Percentiles rank a stretch among this genome's conserved stretches.
Evolutionary conservation across 1,140 invertebrate genomes (phyloP).

Genomic region (Spodoptera frugiperda): DNA sequence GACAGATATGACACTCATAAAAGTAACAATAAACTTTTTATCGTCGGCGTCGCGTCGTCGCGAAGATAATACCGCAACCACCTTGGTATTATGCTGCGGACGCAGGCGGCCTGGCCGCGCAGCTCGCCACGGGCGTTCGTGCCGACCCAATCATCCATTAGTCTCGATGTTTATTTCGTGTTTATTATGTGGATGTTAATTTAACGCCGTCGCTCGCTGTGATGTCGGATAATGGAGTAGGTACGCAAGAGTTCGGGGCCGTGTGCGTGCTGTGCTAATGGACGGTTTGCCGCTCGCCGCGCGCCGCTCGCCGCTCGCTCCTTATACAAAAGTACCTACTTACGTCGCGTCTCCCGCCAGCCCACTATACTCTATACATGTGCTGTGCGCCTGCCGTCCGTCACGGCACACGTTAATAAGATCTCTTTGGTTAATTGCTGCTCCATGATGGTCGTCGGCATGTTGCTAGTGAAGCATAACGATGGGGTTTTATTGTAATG

Average conservation of each 20-base stretch:
- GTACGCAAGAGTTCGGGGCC: slow-evolving; percentile 31
- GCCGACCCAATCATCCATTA: slow-evolving; percentile 75
- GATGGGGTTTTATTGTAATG: slow-evolving; percentile 65
- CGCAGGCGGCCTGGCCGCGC: not conserved
- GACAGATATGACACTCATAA: slow-evolving; percentile 71
- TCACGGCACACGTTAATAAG: slow-evolving; percentile 49
- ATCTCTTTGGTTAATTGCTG: slow-evolving; percentile 61
- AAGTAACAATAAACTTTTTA: slow-evolving; percentile 82
- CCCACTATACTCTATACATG: slow-evolving; percentile 56
- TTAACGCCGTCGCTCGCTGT: slow-evolving; percentile 63
- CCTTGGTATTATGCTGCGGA: too few relatives aligned
- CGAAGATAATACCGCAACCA: slow-evolving; percentile 67
- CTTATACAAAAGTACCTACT: slow-evolving; percentile 18
- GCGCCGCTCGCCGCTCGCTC: slow-evolving; percentile 54
- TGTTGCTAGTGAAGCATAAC: slow-evolving; percentile 64
- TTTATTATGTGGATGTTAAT: slow-evolving; percentile 75
- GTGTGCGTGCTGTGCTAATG: slow-evolving; percentile 57
- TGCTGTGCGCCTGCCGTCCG: slow-evolving; percentile 46
- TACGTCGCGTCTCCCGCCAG: slow-evolving; percentile 49
- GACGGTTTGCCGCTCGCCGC: slow-evolving; percentile 54
- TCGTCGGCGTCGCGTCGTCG: slow-evolving; percentile 65
- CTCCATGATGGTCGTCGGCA: slow-evolving; percentile 49
- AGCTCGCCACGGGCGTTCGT: slow-evolving; percentile 42
- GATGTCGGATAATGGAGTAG: slow-evolving; percentile 64
- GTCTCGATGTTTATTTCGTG: slow-evolving; percentile 78